Conservation (phyloP, 2,113 vertebrate genomes). For the Abramis brama region DNA sequence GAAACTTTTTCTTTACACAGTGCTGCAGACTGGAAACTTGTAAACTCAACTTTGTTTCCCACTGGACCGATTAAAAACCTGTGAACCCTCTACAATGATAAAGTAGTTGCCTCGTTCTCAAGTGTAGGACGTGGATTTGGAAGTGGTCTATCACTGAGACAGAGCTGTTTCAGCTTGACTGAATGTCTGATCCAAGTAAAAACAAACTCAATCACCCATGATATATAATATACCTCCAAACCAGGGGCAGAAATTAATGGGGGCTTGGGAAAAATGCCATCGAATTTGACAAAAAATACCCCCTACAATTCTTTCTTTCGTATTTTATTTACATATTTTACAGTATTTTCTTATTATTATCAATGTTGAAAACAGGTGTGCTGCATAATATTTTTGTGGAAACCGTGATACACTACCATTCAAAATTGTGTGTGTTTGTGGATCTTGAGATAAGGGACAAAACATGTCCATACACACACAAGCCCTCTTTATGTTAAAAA, state of each 20-base stretch:
- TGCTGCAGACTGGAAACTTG: neutral
- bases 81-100: neutral
- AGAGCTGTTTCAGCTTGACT: slow-evolving; percentile 9
- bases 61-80: slow-evolving; percentile 1
- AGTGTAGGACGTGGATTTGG: neutral
- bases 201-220: neutral
- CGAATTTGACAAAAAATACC: neutral
- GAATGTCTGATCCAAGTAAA: neutral
- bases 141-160: neutral
- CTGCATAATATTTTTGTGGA: too few relatives aligned
- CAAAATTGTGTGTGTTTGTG: too few relatives aligned
- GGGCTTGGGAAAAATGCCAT: neutral
- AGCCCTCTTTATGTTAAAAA: too few relatives aligned
- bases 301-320: neutral
- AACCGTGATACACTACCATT: too few relatives aligned
- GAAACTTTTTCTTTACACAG: neutral
- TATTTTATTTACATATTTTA: too few relatives aligned
- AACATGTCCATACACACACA: too few relatives aligned
- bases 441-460: too few relatives aligned
- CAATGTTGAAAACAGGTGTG: too few relatives aligned
- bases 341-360: too few relatives aligned
- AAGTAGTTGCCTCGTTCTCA: neutral
- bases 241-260: neutral
- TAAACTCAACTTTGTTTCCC: slow-evolving; percentile 10
- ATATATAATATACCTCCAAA: slow-evolving; percentile 3